These are phyloP conservation scores for Passer domesticus DNA, from an alignment of 2,113 vertebrate species.

Conservation along the genomic window DNA sequence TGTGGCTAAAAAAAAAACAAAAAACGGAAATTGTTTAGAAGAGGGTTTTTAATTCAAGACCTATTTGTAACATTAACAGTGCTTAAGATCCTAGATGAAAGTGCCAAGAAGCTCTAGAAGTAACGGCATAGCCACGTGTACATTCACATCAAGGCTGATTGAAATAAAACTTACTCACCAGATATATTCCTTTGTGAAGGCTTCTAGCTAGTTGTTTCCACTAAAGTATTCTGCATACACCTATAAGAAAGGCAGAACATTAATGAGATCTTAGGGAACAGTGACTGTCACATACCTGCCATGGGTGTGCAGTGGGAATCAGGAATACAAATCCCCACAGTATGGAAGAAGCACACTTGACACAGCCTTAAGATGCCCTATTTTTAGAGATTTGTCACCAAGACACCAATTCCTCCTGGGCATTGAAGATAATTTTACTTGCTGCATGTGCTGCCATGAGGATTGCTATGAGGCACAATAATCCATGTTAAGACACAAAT, in stretches of 20 bases:
- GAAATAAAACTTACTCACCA: slow-evolving; percentile 29
- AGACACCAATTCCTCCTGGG: background rate
- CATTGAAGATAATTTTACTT: background rate
- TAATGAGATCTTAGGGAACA: background rate
- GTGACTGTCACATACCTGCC: background rate
- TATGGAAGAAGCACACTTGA: rapidly evolving
- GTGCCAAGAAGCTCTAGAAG: background rate
- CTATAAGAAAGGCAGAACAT: background rate
- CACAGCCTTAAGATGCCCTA: background rate
- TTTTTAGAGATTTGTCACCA: background rate
- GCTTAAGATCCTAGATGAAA: background rate
- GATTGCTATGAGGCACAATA: background rate
- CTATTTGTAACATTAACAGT: background rate
- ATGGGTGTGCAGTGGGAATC: background rate
- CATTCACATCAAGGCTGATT: background rate
- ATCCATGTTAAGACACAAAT: background rate
- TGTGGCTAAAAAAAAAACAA: background rate
- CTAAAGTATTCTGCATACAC: background rate
- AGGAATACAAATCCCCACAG: background rate
- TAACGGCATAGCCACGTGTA: rapidly evolving
- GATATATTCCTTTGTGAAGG: background rate
- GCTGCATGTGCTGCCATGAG: background rate
- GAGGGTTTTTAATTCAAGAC: background rate
- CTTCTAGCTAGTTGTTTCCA: background rate
- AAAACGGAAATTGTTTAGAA: background rate